Base-by-base conservation (phyloP, 2,797 vertebrate genomes). In the Alectoris magna region DNA sequence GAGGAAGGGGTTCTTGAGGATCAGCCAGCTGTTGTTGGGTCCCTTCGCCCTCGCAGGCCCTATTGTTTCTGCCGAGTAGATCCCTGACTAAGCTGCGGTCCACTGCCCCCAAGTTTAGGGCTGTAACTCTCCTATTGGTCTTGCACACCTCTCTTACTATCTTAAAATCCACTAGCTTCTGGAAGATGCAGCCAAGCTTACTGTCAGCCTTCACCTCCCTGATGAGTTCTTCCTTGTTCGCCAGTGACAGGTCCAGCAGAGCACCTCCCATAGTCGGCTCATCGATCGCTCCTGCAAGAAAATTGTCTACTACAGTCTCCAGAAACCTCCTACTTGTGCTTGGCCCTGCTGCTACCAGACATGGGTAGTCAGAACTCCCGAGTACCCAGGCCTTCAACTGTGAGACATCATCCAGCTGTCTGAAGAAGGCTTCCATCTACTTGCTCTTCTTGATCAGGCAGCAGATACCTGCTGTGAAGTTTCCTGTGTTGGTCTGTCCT, bases 171-270 rank as follows among this genome's bases (percentile, higher is more conserved):
- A 44, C 29, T 64, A 76, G 19, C 24, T 81, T 31, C 72, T 85
- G 87, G 64, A 46, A 9, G 3, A 44, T 85, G 72, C 87, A 93
- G 38, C 41, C 31, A 66, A 80, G 44, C 39, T 69, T 66, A 4
- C 67, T 46, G 43, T 76, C 76, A 86, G 29, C 46, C 39, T 93
- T 79, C 88, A 55, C n/a, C 48, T 94, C 22, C 63, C 95, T 96
- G 87, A 96, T 81, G 59, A 53, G 56, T 91, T 96, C 89, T 96
- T 88, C 94, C 96, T 96, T 96, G 92, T 96, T 94, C 76, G 0
- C 69, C 95, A 96, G 96, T 96, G 95, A 94, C 96, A 96, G 96
- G 93, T 96, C 94, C 95, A 81, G 91, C 91, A 81, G 96, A 96
- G 3, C 8, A 31, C 36, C 89, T 93, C 38, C 56, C 87, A 46